A percentile compares a stretch with the other conserved stretches of the same genome.
Evolutionary conservation across 2,888 invertebrate species (phyloP).

Genomic region (Hydraecia micacea): DNA sequence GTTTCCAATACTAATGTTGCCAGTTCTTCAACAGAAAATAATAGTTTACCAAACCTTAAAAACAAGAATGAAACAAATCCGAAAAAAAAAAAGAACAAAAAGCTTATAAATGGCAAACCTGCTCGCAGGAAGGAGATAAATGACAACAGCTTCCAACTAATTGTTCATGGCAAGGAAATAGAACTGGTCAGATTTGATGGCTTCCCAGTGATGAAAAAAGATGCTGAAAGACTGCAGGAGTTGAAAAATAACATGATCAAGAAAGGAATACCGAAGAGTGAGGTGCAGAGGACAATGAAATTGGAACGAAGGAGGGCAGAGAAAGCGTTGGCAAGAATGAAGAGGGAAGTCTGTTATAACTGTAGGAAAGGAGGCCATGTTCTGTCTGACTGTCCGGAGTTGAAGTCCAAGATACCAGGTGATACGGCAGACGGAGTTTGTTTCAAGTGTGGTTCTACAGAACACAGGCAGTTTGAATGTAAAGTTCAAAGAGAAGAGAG

Average conservation of each 20-base stretch:
- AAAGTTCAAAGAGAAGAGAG: constrained; percentile 90
- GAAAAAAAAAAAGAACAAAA: constrained; percentile 73
- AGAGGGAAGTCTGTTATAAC: constrained; percentile 94
- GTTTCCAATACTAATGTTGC: constrained; percentile 19
- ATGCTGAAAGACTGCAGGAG: constrained; percentile 91
- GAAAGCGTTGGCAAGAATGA: constrained; percentile 92
- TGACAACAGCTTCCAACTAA: constrained; percentile 87
- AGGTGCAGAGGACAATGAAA: constrained; percentile 92
- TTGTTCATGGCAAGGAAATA: constrained; percentile 92
- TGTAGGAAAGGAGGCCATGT: constrained; percentile 95
- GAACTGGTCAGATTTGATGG: constrained; percentile 92
- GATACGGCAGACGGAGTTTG: constrained; percentile 92
- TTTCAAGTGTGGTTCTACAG: constrained; percentile 97
- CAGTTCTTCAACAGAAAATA: constrained; percentile 21
- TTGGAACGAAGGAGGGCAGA: constrained; percentile 93
- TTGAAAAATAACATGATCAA: constrained; percentile 92
- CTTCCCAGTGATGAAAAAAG: constrained; percentile 93
- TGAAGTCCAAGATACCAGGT: constrained; percentile 88
- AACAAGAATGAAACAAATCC: constrained; percentile 46
- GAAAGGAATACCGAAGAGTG: constrained; percentile 92
- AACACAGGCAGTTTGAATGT: constrained; percentile 94
- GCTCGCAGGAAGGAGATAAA: constrained; percentile 85
- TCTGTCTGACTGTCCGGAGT: constrained; percentile 94
- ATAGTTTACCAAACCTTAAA: neutral
- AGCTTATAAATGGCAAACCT: constrained; percentile 76